A percentile compares a stretch with the other conserved stretches of the same genome.
These are phyloP conservation scores for Oligia latruncula DNA, from an alignment of 2,888 invertebrate species.

Conservation along the genomic window DNA sequence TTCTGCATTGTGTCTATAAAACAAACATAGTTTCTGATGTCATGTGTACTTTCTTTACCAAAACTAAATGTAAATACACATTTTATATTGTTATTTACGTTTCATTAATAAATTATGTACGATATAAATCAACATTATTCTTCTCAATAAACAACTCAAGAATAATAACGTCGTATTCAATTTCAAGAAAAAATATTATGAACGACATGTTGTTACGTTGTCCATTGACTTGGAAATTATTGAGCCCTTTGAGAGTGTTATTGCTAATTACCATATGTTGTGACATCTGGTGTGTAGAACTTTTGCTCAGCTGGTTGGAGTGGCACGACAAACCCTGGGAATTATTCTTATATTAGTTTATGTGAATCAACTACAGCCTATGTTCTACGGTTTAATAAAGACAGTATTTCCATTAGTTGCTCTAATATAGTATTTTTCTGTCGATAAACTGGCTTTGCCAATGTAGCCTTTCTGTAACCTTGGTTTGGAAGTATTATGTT, in stretches of 20 bases:
- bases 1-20: slow-evolving; percentile 87
- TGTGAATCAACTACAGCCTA: neutral
- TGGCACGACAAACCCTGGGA: slow-evolving; percentile 84
- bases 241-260: slow-evolving; percentile 26
- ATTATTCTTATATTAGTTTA: slow-evolving; percentile 37
- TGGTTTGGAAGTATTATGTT: too few relatives aligned
- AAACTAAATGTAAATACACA: neutral
- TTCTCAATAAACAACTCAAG: neutral
- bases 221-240: slow-evolving; percentile 36
- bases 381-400: neutral
- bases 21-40: slow-evolving; percentile 10
- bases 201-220: slow-evolving; percentile 8
- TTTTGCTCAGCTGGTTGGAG: slow-evolving; percentile 88
- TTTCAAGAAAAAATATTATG: slow-evolving; percentile 21
- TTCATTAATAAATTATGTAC: neutral
- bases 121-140: neutral
- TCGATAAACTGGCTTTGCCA: neutral
- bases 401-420: neutral
- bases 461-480: neutral
- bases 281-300: slow-evolving; percentile 86
- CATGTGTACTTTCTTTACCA: neutral
- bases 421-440: neutral
- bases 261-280: slow-evolving; percentile 83
- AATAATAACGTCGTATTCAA: neutral
- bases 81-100: neutral